Percentiles rank a stretch among this genome's conserved stretches.
Evolutionary conservation across 23 tunicate genomes (phyloP).

Genomic region (Halocynthia aurantium): DNA sequence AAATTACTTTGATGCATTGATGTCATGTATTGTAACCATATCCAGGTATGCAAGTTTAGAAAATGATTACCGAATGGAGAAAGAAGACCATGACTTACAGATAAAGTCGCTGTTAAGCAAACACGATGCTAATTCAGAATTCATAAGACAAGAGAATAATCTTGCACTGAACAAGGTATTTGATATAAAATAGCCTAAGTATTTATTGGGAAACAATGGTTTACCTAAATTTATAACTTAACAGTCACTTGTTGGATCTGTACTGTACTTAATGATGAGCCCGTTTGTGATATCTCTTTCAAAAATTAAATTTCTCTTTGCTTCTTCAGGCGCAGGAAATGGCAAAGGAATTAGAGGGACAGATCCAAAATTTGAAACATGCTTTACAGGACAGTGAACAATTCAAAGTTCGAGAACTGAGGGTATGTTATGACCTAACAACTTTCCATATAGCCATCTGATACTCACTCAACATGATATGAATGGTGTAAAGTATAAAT

Average conservation of each 20-base stretch:
- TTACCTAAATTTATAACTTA: background rate
- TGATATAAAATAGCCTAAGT: background rate
- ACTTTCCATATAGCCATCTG: background rate
- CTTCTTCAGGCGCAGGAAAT: slow-evolving; percentile 45
- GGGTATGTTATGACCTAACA: slow-evolving; percentile 20
- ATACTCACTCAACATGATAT: too few relatives aligned
- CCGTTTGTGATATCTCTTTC: background rate
- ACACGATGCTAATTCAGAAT: slow-evolving; percentile 62
- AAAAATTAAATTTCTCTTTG: background rate
- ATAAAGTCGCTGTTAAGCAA: slow-evolving; percentile 30
- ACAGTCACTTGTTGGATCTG: background rate
- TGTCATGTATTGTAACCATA: background rate
- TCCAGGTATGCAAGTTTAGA: slow-evolving; percentile 32
- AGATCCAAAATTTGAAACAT: slow-evolving; percentile 60
- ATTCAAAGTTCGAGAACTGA: slow-evolving; percentile 52
- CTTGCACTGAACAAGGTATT: background rate
- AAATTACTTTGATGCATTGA: too few relatives aligned
- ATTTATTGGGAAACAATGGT: background rate
- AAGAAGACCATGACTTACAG: slow-evolving; percentile 21
- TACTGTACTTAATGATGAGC: background rate
- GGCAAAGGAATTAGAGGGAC: slow-evolving; percentile 66
- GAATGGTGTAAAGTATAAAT: too few relatives aligned
- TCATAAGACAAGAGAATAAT: slow-evolving; percentile 54
- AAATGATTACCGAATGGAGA: slow-evolving; percentile 31
- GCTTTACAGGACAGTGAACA: slow-evolving; percentile 88